Percentiles rank a stretch among this genome's conserved stretches.
phyloP scores from a whole-genome alignment of 2,113 vertebrate species.

The Noctilio leporinus region DNA sequence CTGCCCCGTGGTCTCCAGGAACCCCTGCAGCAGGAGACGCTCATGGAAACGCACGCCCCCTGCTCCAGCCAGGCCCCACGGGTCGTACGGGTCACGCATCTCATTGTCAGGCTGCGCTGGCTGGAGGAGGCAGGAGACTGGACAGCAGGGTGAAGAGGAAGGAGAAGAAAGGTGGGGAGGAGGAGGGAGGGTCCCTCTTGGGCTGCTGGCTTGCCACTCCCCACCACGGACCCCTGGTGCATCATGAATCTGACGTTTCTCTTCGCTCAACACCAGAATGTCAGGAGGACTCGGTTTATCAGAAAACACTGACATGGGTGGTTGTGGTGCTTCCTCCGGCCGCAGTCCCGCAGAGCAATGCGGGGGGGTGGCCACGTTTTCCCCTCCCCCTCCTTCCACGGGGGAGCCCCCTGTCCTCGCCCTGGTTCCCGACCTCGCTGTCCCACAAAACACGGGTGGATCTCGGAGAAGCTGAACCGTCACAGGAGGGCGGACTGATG shows the following conservation, averaged over 20 bases:
- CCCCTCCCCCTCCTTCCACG: neutral
- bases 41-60: neutral
- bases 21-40: neutral
- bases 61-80: neutral
- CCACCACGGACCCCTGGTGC: accelerated
- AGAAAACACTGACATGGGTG: neutral
- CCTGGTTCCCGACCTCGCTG: neutral
- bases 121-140: neutral
- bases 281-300: neutral
- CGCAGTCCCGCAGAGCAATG: no score
- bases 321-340: no score
- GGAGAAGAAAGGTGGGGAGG: neutral
- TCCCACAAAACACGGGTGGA: no score
- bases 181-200: neutral
- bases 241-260: neutral
- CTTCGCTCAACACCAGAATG: neutral
- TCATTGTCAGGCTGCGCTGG: neutral
- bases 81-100: no score
- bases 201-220: no score
- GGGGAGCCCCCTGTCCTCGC: neutral
- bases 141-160: accelerated
- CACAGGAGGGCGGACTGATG: neutral
- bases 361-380: accelerated
- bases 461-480: neutral
- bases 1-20: accelerated